Conservation (phyloP, 2,888 invertebrate species). For the Dryadula phaetusa region DNA sequence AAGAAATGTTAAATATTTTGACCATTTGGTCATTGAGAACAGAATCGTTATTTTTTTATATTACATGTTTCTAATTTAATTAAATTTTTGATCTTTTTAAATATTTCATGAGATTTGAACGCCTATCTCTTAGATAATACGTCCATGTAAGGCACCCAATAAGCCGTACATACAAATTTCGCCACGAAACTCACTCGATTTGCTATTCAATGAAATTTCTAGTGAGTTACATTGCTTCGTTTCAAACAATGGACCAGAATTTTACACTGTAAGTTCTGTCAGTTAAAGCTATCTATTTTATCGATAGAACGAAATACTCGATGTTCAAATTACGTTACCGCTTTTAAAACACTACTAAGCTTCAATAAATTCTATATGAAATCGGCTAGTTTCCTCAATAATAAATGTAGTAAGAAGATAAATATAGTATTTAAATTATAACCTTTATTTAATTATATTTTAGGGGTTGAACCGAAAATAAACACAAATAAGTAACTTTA, state of each 20-base stretch:
- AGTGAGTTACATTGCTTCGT: not conserved
- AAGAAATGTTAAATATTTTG: not conserved
- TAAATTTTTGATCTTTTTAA: too few species aligned
- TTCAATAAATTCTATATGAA: constrained; percentile 11
- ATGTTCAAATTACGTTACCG: not conserved
- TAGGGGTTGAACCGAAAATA: too few species aligned
- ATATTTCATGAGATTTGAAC: too few species aligned
- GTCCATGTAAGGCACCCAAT: not conserved
- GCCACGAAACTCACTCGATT: not conserved
- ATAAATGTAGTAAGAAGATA: not conserved
- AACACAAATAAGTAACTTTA: too few species aligned
- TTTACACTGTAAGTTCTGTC: constrained; percentile 12
- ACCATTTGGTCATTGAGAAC: not conserved
- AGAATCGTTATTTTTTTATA: too few species aligned
- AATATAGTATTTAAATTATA: too few species aligned
- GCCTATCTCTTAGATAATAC: not conserved
- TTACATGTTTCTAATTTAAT: too few species aligned
- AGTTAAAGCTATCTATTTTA: constrained; percentile 18
- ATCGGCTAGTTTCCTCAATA: not conserved
- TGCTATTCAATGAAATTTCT: constrained; percentile 1
- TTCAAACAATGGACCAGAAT: constrained; percentile 10
- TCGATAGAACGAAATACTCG: constrained; percentile 10
- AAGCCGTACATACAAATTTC: not conserved
- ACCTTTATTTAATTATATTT: too few species aligned
- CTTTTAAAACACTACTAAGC: constrained; percentile 1